A percentile compares a stretch with the other conserved stretches of the same genome.
Evolutionary conservation across 2,888 invertebrate genomes (phyloP).

Genomic region (Calliopum simillimum): DNA sequence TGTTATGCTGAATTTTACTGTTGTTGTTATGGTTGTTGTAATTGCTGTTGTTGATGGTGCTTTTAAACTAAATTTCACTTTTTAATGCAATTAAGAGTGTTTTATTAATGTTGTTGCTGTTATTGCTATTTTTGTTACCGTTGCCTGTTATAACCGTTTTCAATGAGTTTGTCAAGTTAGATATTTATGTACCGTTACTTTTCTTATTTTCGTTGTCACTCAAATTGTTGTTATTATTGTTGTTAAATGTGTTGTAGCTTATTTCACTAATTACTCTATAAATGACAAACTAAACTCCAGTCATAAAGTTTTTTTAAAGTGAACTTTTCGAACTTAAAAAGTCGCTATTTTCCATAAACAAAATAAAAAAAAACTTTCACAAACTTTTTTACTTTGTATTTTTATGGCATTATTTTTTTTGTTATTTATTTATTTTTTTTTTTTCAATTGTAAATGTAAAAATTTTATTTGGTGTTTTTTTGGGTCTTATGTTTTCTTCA

Average conservation of each 20-base stretch:
- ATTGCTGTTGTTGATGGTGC: conserved; percentile 32
- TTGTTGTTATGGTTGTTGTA: conserved; percentile 20
- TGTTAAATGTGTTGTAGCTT: conserved; percentile 3
- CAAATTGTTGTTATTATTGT: conserved; percentile 15
- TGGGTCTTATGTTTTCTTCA: conserved; percentile 20
- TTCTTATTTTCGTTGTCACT: background rate
- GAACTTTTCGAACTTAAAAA: no score
- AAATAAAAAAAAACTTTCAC: conserved; percentile 27
- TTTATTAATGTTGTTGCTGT: conserved; percentile 19
- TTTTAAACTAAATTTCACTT: conserved; percentile 31
- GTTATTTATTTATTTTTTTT: conserved; percentile 37
- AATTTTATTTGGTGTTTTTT: conserved; percentile 7
- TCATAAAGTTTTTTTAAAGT: no score
- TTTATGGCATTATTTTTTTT: conserved; percentile 31
- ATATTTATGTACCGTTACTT: background rate
- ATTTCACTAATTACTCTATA: background rate
- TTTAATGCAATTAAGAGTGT: conserved; percentile 15
- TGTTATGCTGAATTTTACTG: conserved; percentile 41
- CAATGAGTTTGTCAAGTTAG: no score
- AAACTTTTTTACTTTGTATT: background rate
- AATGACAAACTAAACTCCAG: no score
- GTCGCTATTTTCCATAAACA: background rate
- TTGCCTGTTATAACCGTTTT: background rate
- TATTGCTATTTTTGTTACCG: conserved; percentile 18
- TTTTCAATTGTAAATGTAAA: conserved; percentile 36